Conservation (phyloP, 2,888 invertebrate species). For the Anthrax anthrax region DNA sequence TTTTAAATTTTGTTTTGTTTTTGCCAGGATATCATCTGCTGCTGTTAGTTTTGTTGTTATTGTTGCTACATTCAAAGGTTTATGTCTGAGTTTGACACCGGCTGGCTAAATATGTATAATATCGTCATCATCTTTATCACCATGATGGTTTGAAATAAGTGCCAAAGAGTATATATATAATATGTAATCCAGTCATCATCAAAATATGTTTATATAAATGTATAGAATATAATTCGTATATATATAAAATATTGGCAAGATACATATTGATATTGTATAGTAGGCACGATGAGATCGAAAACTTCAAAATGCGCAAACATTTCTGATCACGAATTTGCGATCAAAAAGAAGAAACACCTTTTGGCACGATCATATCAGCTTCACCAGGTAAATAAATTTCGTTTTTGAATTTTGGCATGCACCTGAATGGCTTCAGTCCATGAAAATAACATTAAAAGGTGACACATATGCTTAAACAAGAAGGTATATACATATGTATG, state of each 20-base stretch:
- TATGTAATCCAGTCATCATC: too few relatives aligned
- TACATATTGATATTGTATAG: too few relatives aligned
- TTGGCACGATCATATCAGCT: conserved; percentile 12
- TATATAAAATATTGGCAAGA: too few relatives aligned
- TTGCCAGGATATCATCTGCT: too few relatives aligned
- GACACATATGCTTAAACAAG: conserved; percentile 4
- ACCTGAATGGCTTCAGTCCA: conserved; percentile 8
- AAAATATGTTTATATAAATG: too few relatives aligned
- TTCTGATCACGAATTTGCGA: conserved; percentile 12
- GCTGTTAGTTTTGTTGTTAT: too few relatives aligned
- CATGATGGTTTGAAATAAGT: background rate
- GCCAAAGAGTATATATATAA: background rate
- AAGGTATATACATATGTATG: background rate
- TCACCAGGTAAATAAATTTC: conserved; percentile 10
- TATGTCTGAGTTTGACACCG: too few relatives aligned
- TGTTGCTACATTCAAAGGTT: too few relatives aligned
- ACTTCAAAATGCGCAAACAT: conserved; percentile 7
- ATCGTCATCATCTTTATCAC: too few relatives aligned
- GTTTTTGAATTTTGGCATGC: conserved; percentile 11
- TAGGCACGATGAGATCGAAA: conserved; percentile 3
- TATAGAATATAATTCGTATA: too few relatives aligned
- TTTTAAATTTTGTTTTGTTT: too few relatives aligned
- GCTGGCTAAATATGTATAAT: too few relatives aligned
- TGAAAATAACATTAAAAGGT: background rate
- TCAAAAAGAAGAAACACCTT: conserved; percentile 11